Percentiles rank a stretch among this genome's conserved stretches.
These are phyloP conservation scores for Oikopleura vanhoeffeni DNA, from an alignment of 23 tunicate species.

Conservation along the genomic window DNA sequence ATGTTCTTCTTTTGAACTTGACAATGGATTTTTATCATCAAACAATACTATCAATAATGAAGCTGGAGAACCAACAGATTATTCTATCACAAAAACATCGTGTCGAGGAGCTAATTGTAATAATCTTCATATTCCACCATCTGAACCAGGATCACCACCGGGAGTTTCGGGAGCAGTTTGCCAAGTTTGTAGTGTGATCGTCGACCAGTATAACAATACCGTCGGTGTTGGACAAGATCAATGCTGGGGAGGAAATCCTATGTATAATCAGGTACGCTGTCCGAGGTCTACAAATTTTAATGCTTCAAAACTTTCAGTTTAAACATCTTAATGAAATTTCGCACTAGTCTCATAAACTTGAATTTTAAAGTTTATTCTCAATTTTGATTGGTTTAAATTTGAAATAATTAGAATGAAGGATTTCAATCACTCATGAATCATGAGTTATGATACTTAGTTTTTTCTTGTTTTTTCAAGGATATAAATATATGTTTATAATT, in stretches of 20 bases:
- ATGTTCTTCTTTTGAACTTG: neutral
- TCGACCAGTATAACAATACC: neutral
- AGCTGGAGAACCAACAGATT: neutral
- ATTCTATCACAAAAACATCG: conserved; percentile 1
- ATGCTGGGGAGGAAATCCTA: neutral
- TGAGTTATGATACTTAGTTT: too few relatives aligned
- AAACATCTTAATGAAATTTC: too few relatives aligned
- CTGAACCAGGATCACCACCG: neutral
- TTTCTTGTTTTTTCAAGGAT: too few relatives aligned
- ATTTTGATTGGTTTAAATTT: too few relatives aligned
- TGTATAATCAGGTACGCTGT: too few relatives aligned
- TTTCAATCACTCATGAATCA: too few relatives aligned
- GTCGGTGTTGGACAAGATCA: neutral
- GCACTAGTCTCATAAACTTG: too few relatives aligned
- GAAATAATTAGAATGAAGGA: too few relatives aligned
- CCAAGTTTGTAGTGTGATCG: neutral
- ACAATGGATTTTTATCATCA: neutral
- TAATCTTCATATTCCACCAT: neutral
- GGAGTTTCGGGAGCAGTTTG: neutral
- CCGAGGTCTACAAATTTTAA: too few relatives aligned
- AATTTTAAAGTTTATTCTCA: too few relatives aligned
- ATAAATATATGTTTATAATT: too few relatives aligned
- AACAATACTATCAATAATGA: neutral
- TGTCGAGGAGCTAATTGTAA: neutral
- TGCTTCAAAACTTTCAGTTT: too few relatives aligned